These are phyloP conservation scores for Prunella himalayana DNA, from an alignment of 2,113 vertebrate species.

Conservation along the genomic window DNA sequence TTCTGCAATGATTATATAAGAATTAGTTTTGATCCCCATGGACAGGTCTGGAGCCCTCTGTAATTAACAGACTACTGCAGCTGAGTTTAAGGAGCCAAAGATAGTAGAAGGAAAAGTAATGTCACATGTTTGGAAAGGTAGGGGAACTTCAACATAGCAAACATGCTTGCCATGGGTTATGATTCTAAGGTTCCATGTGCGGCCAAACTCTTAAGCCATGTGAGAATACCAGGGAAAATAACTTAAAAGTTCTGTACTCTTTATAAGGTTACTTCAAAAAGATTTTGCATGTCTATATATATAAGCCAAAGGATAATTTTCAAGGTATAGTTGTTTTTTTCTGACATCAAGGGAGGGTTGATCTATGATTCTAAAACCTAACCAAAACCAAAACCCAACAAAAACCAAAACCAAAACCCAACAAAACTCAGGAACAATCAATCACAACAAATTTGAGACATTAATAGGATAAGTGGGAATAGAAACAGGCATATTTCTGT, in stretches of 20 bases:
- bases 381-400: too few species aligned
- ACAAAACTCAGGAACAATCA: background rate
- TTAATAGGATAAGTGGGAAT: background rate
- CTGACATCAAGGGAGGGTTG: background rate
- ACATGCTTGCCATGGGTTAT: background rate
- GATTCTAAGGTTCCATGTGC: background rate
- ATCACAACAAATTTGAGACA: background rate
- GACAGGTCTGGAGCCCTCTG: background rate
- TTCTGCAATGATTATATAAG: background rate
- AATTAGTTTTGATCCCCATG: background rate
- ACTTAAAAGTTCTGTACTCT: background rate
- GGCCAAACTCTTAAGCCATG: background rate
- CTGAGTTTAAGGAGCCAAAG: background rate
- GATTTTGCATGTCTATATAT: background rate
- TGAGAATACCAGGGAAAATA: background rate
- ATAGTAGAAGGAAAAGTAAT: background rate
- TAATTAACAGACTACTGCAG: background rate
- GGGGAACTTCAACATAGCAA: background rate
- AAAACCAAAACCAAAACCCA: background rate
- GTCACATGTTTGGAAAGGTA: background rate
- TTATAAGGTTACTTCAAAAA: background rate
- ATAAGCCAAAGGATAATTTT: background rate
- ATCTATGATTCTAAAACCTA: background rate
- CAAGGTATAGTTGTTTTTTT: background rate
- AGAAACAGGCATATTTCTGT: background rate